Conservation (phyloP, 1,140 invertebrate genomes). For the Brachionus rubens region DNA sequence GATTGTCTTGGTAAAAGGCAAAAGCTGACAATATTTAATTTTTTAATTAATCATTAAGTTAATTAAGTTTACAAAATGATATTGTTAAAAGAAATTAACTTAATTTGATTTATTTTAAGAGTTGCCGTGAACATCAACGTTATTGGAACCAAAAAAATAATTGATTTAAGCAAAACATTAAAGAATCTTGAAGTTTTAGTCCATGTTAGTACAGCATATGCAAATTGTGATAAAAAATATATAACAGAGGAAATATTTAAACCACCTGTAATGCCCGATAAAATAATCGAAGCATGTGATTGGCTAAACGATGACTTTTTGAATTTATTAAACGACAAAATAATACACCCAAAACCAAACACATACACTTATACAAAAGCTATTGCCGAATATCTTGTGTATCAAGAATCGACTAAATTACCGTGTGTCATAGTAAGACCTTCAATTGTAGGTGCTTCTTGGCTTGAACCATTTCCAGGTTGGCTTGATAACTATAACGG, state of each 20-base stretch:
- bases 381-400: constrained; percentile 70
- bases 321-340: constrained; percentile 69
- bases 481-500: constrained; percentile 60
- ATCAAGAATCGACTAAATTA: constrained; percentile 69
- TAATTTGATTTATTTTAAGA: constrained; percentile 81
- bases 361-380: constrained; percentile 82
- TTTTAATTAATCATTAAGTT: too few species aligned
- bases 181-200: constrained; percentile 60
- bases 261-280: constrained; percentile 79
- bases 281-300: constrained; percentile 80
- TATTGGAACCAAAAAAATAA: constrained; percentile 58
- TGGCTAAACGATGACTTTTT: constrained; percentile 65
- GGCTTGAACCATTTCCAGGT: constrained; percentile 76
- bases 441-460: constrained; percentile 81
- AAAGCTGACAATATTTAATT: too few species aligned
- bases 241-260: constrained; percentile 72
- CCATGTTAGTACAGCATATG: constrained; percentile 63
- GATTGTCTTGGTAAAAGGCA: too few species aligned
- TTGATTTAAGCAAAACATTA: constrained; percentile 58
- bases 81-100: not conserved
- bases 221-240: constrained; percentile 62
- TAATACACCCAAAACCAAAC: constrained; percentile 72
- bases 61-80: not conserved
- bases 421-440: constrained; percentile 77
- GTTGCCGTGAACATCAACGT: constrained; percentile 63